Conservation (phyloP, 2,113 vertebrate genomes). For the Trematomus loennbergii region DNA sequence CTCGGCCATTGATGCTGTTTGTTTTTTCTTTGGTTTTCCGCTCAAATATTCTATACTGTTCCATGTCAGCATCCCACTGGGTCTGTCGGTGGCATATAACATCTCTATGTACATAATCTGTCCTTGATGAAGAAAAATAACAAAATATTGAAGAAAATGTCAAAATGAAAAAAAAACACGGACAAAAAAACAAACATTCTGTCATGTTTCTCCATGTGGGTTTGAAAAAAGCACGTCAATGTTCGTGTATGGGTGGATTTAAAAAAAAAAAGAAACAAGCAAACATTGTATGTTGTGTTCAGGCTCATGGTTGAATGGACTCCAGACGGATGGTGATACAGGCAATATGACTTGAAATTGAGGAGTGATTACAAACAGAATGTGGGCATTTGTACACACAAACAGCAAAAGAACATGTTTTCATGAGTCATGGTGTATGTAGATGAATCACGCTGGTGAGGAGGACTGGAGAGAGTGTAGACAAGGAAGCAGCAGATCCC, state of each 20-base stretch:
- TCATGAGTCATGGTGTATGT: slow-evolving; percentile 42
- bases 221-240: slow-evolving; percentile 83
- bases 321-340: not conserved
- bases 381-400: slow-evolving; percentile 56
- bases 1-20: slow-evolving; percentile 25
- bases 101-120: slow-evolving; percentile 84
- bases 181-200: slow-evolving; percentile 60
- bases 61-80: slow-evolving; percentile 60
- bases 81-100: slow-evolving; percentile 69
- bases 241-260: slow-evolving; percentile 83
- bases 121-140: slow-evolving; percentile 77
- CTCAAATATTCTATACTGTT: slow-evolving; percentile 39
- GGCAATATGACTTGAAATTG: slow-evolving; percentile 16
- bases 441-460: slow-evolving; percentile 43
- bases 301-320: slow-evolving; percentile 34
- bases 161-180: slow-evolving; percentile 47
- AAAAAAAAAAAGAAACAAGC: slow-evolving; percentile 67
- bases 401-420: slow-evolving; percentile 31
- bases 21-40: slow-evolving; percentile 22
- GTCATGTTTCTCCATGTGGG: slow-evolving; percentile 84
- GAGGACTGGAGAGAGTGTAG: slow-evolving; percentile 20
- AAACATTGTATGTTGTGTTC: slow-evolving; percentile 70
- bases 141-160: slow-evolving; percentile 60
- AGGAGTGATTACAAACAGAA: slow-evolving; percentile 32
- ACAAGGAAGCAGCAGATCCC: slow-evolving; percentile 32